A percentile compares a stretch with the other conserved stretches of the same genome.
Conservation (phyloP, 2,888 invertebrate species). For the Belgica antarctica region DNA sequence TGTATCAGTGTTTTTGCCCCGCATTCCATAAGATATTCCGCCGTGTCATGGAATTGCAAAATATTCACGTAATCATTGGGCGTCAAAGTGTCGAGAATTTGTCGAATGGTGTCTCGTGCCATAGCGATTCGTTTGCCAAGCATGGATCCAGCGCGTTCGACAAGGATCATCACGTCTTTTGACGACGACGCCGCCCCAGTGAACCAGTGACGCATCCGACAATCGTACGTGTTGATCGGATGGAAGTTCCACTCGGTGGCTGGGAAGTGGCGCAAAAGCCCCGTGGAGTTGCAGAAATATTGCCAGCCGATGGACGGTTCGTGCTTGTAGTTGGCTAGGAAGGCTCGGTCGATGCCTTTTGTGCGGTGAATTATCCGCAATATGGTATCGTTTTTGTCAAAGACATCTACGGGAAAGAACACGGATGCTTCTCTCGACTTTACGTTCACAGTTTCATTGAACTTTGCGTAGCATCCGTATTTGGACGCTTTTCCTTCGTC, state of each 20-base stretch:
- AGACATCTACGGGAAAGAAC: constrained; percentile 60
- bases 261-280: constrained; percentile 64
- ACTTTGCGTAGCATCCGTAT: not conserved
- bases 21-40: constrained; percentile 24
- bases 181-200: constrained; percentile 40
- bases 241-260: constrained; percentile 52
- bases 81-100: constrained; percentile 42
- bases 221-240: constrained; percentile 43
- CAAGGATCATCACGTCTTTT: constrained; percentile 57
- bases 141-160: constrained; percentile 70
- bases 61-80: constrained; percentile 44
- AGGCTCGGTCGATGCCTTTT: constrained; percentile 57
- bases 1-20: constrained; percentile 47
- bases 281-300: constrained; percentile 64
- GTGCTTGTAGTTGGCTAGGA: constrained; percentile 56
- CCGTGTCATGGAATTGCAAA: constrained; percentile 13
- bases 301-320: constrained; percentile 62
- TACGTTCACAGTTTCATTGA: constrained; percentile 9
- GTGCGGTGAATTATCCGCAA: constrained; percentile 63
- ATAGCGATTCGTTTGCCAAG: constrained; percentile 50
- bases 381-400: constrained; percentile 58
- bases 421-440: constrained; percentile 20
- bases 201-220: constrained; percentile 44
- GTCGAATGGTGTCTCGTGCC: constrained; percentile 37
- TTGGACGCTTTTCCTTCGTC: constrained; percentile 47